A percentile compares a stretch with the other conserved stretches of the same genome.
Conservation (phyloP, 2,888 invertebrate genomes). For the Hypolimnas misippus region DNA sequence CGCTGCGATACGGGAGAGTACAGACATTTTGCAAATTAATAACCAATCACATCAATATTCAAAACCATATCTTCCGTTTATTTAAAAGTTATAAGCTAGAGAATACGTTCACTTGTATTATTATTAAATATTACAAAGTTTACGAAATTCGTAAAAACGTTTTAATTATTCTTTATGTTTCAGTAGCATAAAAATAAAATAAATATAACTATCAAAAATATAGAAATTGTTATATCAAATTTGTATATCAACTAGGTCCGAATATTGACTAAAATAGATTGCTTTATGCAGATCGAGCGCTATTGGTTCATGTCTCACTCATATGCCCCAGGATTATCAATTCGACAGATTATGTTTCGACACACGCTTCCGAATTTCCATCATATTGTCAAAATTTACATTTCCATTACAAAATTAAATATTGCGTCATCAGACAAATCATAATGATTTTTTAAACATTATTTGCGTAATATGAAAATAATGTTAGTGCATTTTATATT, state of each 20-base stretch:
- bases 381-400: constrained; percentile 5
- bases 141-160: background rate
- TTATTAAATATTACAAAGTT: background rate
- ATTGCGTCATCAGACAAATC: background rate
- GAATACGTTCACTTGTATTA: background rate
- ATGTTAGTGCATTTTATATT: no score
- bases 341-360: constrained; percentile 65
- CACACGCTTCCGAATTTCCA: constrained; percentile 25
- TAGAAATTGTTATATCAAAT: constrained; percentile 1
- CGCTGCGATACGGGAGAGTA: constrained; percentile 53
- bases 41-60: constrained; percentile 56
- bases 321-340: constrained; percentile 58
- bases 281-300: constrained; percentile 38
- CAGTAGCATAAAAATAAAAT: constrained; percentile 8
- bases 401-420: constrained; percentile 7
- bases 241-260: constrained; percentile 4
- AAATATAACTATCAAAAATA: background rate
- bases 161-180: background rate
- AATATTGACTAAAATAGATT: constrained; percentile 27
- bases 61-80: background rate
- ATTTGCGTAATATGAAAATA: background rate
- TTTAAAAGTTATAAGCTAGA: constrained; percentile 6
- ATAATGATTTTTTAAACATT: background rate
- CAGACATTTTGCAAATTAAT: constrained; percentile 73
- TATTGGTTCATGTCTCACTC: constrained; percentile 55